phyloP scores from a whole-genome alignment of 2,888 invertebrate genomes.

The Philopedon plagiatum region DNA sequence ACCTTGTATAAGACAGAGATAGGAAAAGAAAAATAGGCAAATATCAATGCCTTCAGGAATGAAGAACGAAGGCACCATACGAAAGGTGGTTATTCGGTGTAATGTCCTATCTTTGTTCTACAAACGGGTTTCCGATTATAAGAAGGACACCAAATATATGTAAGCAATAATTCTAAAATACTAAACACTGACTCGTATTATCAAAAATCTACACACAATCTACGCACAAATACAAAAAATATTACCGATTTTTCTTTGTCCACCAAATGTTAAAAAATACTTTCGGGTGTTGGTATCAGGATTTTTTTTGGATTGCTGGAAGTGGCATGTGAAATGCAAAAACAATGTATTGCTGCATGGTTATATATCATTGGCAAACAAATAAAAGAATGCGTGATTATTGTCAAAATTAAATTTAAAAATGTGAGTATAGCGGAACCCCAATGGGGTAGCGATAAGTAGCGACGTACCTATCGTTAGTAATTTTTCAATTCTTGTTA shows the following conservation, averaged over 20 bases:
- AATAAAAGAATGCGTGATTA: background rate
- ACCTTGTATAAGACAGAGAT: no score
- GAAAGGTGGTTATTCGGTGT: no score
- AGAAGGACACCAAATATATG: no score
- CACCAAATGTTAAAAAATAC: background rate
- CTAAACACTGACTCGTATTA: background rate
- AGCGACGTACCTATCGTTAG: slow-evolving; percentile 32
- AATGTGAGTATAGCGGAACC: slow-evolving; percentile 25
- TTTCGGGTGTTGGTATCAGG: background rate
- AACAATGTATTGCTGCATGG: slow-evolving; percentile 6
- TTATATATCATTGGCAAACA: slow-evolving; percentile 15
- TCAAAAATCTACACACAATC: background rate
- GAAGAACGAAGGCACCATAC: no score
- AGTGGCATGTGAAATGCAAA: slow-evolving; percentile 12
- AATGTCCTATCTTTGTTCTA: no score
- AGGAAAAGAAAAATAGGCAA: no score
- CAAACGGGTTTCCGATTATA: no score
- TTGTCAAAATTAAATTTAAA: background rate
- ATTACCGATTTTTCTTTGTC: slow-evolving; percentile 11
- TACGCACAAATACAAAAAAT: slow-evolving; percentile 7
- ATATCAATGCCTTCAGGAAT: no score
- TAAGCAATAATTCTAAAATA: background rate
- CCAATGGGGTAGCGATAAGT: slow-evolving; percentile 36
- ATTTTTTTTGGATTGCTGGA: slow-evolving; percentile 15
- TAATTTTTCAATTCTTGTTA: no score